Evolutionary conservation across 2,113 vertebrate species (phyloP).

Genomic region (Passer domesticus): DNA sequence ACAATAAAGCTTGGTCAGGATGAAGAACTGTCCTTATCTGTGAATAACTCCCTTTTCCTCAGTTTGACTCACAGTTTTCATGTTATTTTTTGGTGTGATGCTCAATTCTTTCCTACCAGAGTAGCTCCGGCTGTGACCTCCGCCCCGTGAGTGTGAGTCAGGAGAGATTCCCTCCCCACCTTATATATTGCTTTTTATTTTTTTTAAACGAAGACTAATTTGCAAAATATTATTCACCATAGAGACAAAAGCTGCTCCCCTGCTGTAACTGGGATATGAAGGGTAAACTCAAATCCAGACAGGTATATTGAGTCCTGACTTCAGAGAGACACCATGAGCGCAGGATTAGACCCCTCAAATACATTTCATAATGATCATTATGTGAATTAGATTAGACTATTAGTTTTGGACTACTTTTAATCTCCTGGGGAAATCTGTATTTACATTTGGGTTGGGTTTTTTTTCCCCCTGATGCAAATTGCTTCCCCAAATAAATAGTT

Average conservation of each 20-base stretch:
- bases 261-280: not conserved
- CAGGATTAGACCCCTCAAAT: not conserved
- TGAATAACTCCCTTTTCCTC: not conserved
- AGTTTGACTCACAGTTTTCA: not conserved
- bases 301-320: not conserved
- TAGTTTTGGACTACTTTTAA: constrained; percentile 54
- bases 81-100: not conserved
- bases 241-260: not conserved
- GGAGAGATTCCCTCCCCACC: not conserved
- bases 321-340: not conserved
- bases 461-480: not conserved
- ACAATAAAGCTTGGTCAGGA: fast-evolving
- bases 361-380: not conserved
- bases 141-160: not conserved
- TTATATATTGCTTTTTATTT: not conserved
- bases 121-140: not conserved
- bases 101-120: constrained; percentile 23
- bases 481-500: constrained; percentile 39
- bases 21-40: not conserved
- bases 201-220: not conserved
- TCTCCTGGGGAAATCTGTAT: constrained; percentile 31
- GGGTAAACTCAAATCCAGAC: not conserved
- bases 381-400: constrained; percentile 43
- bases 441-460: not conserved
- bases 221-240: constrained; percentile 43